Conservation (phyloP, 2,113 vertebrate species). For the Phylloscopus trochiloides region DNA sequence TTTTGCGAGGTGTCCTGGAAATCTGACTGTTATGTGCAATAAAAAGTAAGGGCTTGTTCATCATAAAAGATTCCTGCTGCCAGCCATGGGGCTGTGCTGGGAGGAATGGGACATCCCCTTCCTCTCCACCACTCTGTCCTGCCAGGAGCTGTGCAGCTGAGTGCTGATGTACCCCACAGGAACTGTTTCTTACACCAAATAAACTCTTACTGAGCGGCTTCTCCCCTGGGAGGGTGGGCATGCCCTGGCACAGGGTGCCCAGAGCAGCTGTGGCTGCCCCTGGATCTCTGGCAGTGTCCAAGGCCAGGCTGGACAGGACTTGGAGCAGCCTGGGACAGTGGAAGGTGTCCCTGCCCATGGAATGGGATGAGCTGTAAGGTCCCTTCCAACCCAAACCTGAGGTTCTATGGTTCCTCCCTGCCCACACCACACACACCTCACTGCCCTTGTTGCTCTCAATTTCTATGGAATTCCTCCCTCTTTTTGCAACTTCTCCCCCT, state of each 20-base stretch:
- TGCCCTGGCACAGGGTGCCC: neutral
- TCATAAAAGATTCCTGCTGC: neutral
- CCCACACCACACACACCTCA: neutral
- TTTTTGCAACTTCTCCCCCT: neutral
- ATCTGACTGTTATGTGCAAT: conserved; percentile 16
- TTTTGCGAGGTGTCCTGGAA: neutral
- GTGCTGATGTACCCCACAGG: rapidly evolving
- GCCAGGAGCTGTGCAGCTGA: neutral
- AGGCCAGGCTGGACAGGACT: rapidly evolving
- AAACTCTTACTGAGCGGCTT: neutral
- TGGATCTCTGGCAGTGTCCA: neutral
- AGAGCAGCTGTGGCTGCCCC: neutral
- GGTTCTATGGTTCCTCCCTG: neutral
- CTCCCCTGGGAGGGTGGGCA: rapidly evolving
- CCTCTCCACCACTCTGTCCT: neutral
- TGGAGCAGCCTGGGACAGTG: rapidly evolving
- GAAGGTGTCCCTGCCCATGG: neutral
- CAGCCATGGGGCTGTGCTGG: neutral
- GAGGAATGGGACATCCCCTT: neutral
- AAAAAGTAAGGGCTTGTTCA: neutral
- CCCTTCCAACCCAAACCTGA: neutral
- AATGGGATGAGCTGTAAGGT: neutral
- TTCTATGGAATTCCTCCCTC: neutral
- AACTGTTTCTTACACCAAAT: neutral
- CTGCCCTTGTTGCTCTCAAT: neutral